Base-by-base conservation (phyloP, 2,113 vertebrate species). In the Xenopus borealis region DNA sequence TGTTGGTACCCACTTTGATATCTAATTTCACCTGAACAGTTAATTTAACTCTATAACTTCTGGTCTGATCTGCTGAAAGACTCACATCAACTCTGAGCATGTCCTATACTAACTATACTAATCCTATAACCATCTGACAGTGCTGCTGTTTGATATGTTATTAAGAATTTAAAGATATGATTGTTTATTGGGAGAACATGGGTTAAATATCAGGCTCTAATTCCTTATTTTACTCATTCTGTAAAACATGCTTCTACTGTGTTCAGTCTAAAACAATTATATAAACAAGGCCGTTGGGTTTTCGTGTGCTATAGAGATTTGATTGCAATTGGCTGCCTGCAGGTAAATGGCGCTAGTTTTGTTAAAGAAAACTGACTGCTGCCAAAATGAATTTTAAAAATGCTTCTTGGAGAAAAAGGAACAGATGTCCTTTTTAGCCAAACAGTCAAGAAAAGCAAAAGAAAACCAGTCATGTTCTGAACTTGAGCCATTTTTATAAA, bases 321-420 rank as follows among this genome's bases (percentile, higher is more conserved):
- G 80, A 79, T 81, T 81, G 82, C 82, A 74, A 71, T 55, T 78
- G 75, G 75, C 74, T 70, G 79, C 82, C 81, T 80, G 66, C 72
- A 80, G 80, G 78, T 85, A 86, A 82, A 81, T 74, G 80, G 66
- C 71, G 78, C 82, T 81, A 81, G 78, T 85, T 85, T 80, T 78
- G 80, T 69, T 67, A 78, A 16, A 40, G 79, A 69, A 85, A 78
- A 83, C 76, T 69, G 80, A 81, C 47, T 82, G 79, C 72, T 81
- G 78, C 71, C 79, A 72, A 78, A 81, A 63, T 67, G 19, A 72
- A 79, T 82, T 79, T 78, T 78, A 82, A 72, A 45, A 16, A 78
- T 81, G 63, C 81, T 85, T 79, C 81, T 81, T 78, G 19, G 27
- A 81, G 76, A 77, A 84, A 57, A 81, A 80, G 72, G 81, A 83